Evolutionary conservation across 2,888 invertebrate species (phyloP).

Genomic region (Lycaena phlaeas): DNA sequence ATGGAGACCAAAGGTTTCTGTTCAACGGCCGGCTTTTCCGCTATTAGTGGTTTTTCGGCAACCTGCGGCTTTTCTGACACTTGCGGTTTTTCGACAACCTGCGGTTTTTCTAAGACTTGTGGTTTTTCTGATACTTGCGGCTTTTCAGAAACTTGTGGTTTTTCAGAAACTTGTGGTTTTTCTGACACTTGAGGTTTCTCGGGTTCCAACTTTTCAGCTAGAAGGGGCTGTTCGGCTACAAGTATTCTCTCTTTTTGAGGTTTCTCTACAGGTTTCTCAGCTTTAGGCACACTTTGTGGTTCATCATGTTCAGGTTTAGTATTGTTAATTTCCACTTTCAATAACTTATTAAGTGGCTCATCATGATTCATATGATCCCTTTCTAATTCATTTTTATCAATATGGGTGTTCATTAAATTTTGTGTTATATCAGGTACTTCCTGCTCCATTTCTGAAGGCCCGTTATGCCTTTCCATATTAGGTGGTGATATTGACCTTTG

Average conservation of each 20-base stretch:
- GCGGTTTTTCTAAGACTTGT: slow-evolving; percentile 31
- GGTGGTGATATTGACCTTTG: slow-evolving; percentile 55
- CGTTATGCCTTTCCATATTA: slow-evolving; percentile 46
- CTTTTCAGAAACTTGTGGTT: slow-evolving; percentile 31
- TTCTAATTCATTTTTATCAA: slow-evolving; percentile 34
- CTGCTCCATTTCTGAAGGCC: slow-evolving; percentile 59
- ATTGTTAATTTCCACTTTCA: neutral
- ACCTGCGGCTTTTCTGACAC: slow-evolving; percentile 40
- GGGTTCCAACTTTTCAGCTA: slow-evolving; percentile 27
- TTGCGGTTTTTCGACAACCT: slow-evolving; percentile 32
- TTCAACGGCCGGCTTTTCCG: slow-evolving; percentile 36
- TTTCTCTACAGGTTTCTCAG: slow-evolving; percentile 20
- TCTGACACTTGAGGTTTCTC: slow-evolving; percentile 26
- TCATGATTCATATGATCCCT: slow-evolving; percentile 13
- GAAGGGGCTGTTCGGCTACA: slow-evolving; percentile 29
- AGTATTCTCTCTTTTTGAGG: slow-evolving; percentile 17
- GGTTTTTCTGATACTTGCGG: slow-evolving; percentile 21
- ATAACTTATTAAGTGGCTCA: slow-evolving; percentile 18
- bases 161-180: slow-evolving; percentile 25
- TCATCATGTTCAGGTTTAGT: neutral
- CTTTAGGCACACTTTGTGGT: neutral
- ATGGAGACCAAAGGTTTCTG: slow-evolving; percentile 42
- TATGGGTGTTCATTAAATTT: slow-evolving; percentile 45
- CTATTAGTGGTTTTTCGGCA: slow-evolving; percentile 24
- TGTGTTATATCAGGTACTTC: slow-evolving; percentile 49